phyloP scores from a whole-genome alignment of 2,797 vertebrate species.

The Arnoldichthys spilopterus region DNA sequence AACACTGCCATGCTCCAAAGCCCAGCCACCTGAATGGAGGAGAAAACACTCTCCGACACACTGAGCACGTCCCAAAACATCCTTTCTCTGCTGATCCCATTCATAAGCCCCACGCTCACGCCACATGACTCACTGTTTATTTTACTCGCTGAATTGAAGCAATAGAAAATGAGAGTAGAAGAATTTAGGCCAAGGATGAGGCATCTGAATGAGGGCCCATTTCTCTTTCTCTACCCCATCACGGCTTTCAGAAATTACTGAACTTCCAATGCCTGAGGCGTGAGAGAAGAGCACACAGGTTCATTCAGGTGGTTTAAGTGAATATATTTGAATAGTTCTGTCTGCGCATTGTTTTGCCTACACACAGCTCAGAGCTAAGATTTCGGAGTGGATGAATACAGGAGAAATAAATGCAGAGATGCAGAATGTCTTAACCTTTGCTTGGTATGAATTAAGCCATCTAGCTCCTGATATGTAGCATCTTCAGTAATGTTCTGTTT shows the following conservation, averaged over 20 bases:
- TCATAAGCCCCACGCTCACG: conserved; percentile 13
- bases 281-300: conserved; percentile 16
- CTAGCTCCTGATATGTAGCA: no score
- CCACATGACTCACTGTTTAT: conserved; percentile 34
- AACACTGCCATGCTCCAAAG: neutral
- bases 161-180: conserved; percentile 26
- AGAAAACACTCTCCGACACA: conserved; percentile 2
- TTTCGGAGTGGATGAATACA: no score
- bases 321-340: conserved; percentile 1
- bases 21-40: neutral
- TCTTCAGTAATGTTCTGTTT: conserved; percentile 8
- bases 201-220: conserved; percentile 7
- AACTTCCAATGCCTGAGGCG: neutral
- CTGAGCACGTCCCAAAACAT: conserved; percentile 22
- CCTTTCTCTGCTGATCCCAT: conserved; percentile 13
- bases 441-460: neutral
- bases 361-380: neutral
- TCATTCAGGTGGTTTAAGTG: conserved; percentile 29
- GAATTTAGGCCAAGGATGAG: conserved; percentile 56
- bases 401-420: neutral
- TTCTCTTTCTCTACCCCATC: conserved; percentile 19
- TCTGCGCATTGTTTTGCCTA: neutral
- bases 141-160: conserved; percentile 38
- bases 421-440: no score
- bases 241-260: conserved; percentile 12